Evolutionary conservation across 2,888 invertebrate genomes (phyloP), one percentile per base, ranked within the genome.

Genomic region (Hydriomena furcata): DNA sequence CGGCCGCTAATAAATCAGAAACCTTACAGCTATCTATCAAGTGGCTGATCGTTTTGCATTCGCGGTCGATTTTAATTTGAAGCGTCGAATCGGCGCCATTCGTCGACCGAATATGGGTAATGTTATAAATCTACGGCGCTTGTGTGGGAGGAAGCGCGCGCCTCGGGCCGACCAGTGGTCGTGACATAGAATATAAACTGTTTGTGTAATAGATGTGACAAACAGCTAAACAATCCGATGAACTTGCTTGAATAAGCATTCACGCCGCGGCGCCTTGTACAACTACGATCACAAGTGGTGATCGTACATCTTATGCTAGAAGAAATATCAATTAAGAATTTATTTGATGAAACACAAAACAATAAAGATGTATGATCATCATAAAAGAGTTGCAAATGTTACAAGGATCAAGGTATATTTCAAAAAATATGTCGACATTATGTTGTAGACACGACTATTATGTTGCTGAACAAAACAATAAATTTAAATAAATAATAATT

Each of bases 1-100:
- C 62, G 76, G 76, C 58, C 63, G 53, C 62, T 65, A 77, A 80
- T 87, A 86, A 86, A 88, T 86, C 86, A 86, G 73, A 69, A 73
- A 73, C 70, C 52, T 66, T 68, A 68, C 71, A 70, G 76, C 80
- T 73, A 86, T 88, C 87, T 71, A 86, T 89, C 86, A 87, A 78
- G 75, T 77, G 74, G 54, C 41, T 34, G 54, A 78, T 80, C 78
- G 82, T 86, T 87, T 88, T 80, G 87, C 84, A 81, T 76, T 80
- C 71, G 72, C 52, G 52, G 47, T 43, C 43, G 42, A 75, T 85
- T 84, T 88, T 88, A 86, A 88, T 87, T 88, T 84, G 82, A 86
- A 79, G 68, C 84, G 85, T 87, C 83, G 84, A 84, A 82, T 87
- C 84, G 89, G 88, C 89, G 90, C 89, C 89, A 74, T 75, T 82